Conservation (phyloP, 2,888 invertebrate species). For the Carpatolechia fugitivella region DNA sequence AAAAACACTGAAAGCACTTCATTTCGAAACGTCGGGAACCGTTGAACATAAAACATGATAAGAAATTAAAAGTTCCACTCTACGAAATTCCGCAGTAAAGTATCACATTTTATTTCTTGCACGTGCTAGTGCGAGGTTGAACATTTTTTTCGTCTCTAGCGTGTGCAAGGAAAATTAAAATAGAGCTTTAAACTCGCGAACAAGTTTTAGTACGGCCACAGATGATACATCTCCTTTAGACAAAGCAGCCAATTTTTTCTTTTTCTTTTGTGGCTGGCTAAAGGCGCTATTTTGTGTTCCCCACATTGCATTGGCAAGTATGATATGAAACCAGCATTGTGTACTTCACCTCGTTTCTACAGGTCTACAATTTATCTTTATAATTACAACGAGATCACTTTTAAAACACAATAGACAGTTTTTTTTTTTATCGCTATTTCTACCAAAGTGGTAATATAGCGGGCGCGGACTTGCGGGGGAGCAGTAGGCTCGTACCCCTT, state of each 20-base stretch:
- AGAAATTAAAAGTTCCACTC: constrained; percentile 35
- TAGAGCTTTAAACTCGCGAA: constrained; percentile 68
- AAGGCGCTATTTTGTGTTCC: too few relatives aligned
- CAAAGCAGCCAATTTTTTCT: neutral
- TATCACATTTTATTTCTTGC: constrained; percentile 56
- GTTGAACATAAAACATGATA: constrained; percentile 29
- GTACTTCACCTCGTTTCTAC: too few relatives aligned
- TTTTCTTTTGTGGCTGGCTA: too few relatives aligned
- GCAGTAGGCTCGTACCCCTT: too few relatives aligned
- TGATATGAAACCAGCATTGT: too few relatives aligned
- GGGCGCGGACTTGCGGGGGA: too few relatives aligned
- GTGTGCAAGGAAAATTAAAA: constrained; percentile 71
- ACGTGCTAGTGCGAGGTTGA: constrained; percentile 53
- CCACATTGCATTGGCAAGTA: too few relatives aligned
- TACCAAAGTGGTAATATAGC: too few relatives aligned
- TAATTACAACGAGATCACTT: too few relatives aligned
- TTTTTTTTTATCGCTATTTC: too few relatives aligned
- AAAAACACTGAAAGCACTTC: neutral
- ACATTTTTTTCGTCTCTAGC: constrained; percentile 51
- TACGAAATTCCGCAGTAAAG: constrained; percentile 40
- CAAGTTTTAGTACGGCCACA: constrained; percentile 49
- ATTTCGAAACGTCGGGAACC: neutral
- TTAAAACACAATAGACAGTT: too few relatives aligned
- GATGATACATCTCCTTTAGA: neutral
- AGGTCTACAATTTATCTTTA: too few relatives aligned